Conservation (phyloP, 2,113 vertebrate genomes). For the Cyrtonyx montezumae region DNA sequence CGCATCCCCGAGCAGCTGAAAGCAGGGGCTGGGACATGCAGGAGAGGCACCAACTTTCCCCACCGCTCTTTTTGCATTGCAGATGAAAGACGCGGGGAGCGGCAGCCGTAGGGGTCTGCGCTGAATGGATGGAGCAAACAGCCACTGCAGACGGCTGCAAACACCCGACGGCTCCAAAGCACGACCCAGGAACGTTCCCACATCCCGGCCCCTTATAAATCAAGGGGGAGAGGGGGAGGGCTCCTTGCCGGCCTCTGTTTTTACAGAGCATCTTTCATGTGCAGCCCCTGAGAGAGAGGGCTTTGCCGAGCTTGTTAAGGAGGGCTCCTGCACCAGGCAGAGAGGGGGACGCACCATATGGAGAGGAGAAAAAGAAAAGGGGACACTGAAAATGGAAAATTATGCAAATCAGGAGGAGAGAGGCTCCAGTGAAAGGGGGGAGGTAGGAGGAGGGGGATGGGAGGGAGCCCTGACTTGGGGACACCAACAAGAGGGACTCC, state of each 20-base stretch:
- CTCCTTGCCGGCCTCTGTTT: slow-evolving; percentile 45
- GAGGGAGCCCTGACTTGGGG: slow-evolving; percentile 42
- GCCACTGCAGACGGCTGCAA: neutral
- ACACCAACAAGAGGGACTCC: neutral
- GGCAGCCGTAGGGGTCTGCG: slow-evolving; percentile 46
- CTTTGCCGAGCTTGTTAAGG: slow-evolving; percentile 70
- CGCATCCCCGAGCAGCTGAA: neutral
- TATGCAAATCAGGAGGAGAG: slow-evolving; percentile 69
- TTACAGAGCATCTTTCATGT: slow-evolving; percentile 70
- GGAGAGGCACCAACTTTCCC: slow-evolving; percentile 8
- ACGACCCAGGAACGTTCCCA: slow-evolving; percentile 59
- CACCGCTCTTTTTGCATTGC: slow-evolving; percentile 50
- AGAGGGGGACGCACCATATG: slow-evolving; percentile 70
- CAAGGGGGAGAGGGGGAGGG: slow-evolving; percentile 24
- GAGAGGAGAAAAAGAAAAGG: slow-evolving; percentile 71
- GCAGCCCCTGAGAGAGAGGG: slow-evolving; percentile 62
- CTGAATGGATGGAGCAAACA: slow-evolving; percentile 50
- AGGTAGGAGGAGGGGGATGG: slow-evolving; percentile 23
- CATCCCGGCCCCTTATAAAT: slow-evolving; percentile 70
- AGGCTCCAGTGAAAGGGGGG: slow-evolving; percentile 43
- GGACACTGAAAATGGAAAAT: slow-evolving; percentile 75
- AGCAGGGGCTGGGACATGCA: rapidly evolving
- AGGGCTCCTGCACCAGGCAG: slow-evolving; percentile 63
- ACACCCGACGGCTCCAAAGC: slow-evolving; percentile 38
- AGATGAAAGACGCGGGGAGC: slow-evolving; percentile 59